A percentile compares a stretch with the other conserved stretches of the same genome.
phyloP scores from a whole-genome alignment of 2,113 vertebrate genomes.

The Lamprotornis superbus region DNA sequence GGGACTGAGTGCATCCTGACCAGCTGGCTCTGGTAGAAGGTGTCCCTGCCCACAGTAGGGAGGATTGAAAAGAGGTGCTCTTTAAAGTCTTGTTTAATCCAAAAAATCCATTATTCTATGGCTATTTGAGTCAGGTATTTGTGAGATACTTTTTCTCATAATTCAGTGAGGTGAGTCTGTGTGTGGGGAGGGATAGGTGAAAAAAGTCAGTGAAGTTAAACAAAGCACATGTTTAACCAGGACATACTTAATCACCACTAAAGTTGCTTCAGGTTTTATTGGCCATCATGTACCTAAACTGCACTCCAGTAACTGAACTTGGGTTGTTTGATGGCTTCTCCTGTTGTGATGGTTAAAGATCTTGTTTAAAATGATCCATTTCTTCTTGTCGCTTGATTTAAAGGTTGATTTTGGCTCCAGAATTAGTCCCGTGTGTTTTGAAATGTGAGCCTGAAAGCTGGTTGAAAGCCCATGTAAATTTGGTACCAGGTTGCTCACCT shows the following conservation, averaged over 20 bases:
- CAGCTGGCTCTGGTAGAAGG: background rate
- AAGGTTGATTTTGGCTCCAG: constrained; percentile 65
- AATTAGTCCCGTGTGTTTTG: constrained; percentile 75
- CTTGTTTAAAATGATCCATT: constrained; percentile 68
- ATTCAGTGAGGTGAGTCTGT: background rate
- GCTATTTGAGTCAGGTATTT: background rate
- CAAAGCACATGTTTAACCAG: background rate
- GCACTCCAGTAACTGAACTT: background rate
- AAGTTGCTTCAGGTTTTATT: constrained; percentile 10
- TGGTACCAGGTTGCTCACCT: constrained; percentile 48
- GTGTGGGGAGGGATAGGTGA: background rate
- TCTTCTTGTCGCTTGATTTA: constrained; percentile 62
- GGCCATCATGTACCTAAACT: background rate
- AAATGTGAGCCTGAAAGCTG: constrained; percentile 45
- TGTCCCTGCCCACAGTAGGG: background rate
- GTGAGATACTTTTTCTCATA: background rate
- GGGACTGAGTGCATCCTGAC: background rate
- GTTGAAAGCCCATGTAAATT: constrained; percentile 36
- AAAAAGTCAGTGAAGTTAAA: background rate
- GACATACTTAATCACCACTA: background rate
- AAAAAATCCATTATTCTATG: background rate
- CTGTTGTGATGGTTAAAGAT: constrained; percentile 71
- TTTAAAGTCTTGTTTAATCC: background rate
- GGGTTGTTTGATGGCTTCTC: constrained; percentile 32
- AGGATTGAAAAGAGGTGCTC: background rate